phyloP scores from a whole-genome alignment of 2,797 vertebrate genomes.

The Phaenicophaeus curvirostris region DNA sequence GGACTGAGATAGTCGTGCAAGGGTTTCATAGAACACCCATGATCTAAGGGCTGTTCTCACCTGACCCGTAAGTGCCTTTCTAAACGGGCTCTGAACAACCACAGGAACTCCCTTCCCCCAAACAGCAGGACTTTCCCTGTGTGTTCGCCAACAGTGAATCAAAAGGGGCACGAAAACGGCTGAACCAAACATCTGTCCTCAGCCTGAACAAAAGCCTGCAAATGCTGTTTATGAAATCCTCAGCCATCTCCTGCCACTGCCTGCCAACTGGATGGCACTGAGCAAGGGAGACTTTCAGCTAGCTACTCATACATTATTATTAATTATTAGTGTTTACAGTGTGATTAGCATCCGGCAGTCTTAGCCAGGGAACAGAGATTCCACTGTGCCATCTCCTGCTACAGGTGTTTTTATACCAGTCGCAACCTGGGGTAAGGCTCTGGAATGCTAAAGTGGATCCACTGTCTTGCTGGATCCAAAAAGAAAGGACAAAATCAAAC shows the following conservation, averaged over 20 bases:
- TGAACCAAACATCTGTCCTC: not conserved
- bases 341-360: not conserved
- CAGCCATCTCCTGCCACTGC: slow-evolving; percentile 9
- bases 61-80: not conserved
- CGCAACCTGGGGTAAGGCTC: not conserved
- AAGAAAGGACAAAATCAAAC: not conserved
- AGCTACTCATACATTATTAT: not conserved
- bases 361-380: not conserved
- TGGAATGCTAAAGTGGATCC: not conserved
- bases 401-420: not conserved
- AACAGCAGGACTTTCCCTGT: not conserved
- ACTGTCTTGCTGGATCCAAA: not conserved
- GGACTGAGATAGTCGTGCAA: not conserved
- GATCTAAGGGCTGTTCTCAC: not conserved
- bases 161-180: not conserved
- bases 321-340: slow-evolving; percentile 17
- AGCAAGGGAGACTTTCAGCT: not conserved
- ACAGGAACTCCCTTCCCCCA: not conserved
- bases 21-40: not conserved
- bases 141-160: not conserved
- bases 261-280: slow-evolving; percentile 30
- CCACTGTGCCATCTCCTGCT: not conserved
- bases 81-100: not conserved
- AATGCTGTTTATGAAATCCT: slow-evolving; percentile 9
- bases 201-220: not conserved